Evolutionary conservation across 2,113 vertebrate species (phyloP).

Genomic region (Pygoscelis antarcticus): DNA sequence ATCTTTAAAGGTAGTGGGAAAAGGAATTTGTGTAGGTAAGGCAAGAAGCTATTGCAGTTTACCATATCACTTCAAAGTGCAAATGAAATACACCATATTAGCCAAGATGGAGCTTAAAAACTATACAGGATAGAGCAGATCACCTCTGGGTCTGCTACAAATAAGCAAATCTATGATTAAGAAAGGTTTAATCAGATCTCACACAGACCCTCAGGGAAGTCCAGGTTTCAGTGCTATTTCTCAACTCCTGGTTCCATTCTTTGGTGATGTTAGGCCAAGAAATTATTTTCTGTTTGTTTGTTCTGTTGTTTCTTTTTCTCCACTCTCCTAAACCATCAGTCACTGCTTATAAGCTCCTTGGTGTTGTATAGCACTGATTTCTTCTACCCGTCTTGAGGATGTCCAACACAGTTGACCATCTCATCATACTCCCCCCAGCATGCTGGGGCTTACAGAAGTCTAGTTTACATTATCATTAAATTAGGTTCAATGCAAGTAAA

Average conservation of each 20-base stretch:
- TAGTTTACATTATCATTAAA: not conserved
- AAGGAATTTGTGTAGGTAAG: not conserved
- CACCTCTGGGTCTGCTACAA: not conserved
- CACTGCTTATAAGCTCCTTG: not conserved
- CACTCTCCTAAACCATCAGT: not conserved
- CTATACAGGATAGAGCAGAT: not conserved
- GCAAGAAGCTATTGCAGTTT: not conserved
- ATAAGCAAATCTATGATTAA: not conserved
- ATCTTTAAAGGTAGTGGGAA: not conserved
- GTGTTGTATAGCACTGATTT: not conserved
- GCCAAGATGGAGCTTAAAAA: not conserved
- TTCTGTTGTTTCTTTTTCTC: not conserved
- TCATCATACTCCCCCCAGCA: fast-evolving
- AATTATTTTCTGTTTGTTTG: not conserved
- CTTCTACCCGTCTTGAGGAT: not conserved
- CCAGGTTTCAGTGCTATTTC: not conserved
- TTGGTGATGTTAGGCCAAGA: not conserved
- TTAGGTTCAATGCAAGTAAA: not conserved
- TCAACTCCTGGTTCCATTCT: not conserved
- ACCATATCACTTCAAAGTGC: not conserved
- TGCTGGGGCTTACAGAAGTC: not conserved
- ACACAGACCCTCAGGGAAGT: not conserved
- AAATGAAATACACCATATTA: not conserved
- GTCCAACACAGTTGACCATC: not conserved
- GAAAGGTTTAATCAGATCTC: not conserved